Evolutionary conservation across 2,113 vertebrate genomes (phyloP), one percentile per base, ranked within the genome.

Genomic region (Strigops habroptila): DNA sequence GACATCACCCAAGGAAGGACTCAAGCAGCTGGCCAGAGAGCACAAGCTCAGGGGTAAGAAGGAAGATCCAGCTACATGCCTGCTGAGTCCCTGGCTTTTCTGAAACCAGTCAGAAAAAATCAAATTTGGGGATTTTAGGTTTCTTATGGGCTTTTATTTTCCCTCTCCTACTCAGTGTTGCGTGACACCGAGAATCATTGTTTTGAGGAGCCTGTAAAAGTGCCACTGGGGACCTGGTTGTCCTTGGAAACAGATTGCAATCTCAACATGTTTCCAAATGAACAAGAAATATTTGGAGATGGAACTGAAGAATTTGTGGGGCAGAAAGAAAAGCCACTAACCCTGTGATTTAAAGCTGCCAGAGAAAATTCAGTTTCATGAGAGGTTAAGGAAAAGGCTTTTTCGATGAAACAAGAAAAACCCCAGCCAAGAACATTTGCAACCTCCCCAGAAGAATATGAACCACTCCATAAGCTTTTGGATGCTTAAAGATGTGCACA

Each of bases 201-300:
- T 59, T 94, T 90, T 73, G 59, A 95, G 74, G 37, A 63, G 70
- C 18, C 60, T 74, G 31, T 82, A 94, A 94, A 89, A 70, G 49
- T 96, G 73, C 35, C 62, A 81, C 78, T 77, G 67, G 76, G 82
- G 75, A 91, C 52, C 15, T 83, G 49, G 71, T 76, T 75, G 83
- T 70, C 86, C 86, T 86, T 93, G 67, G 94, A 94, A 96, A 93
- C 75, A 63, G 65, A 86, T 9, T 87, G 67, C 11, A 67, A 93
- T 91, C 88, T 95, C 93, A 79, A 76, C 8, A 7, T 64, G 52
- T 71, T 95, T 95, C 88, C 68, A 78, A 90, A 79, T 5, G 37
- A 92, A 76, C 43, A 75, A 77, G 71, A 97, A 94, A 73, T 90
- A 82, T 83, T 91, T 89, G 81, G 88, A 88, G 49, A 86, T 48